Evolutionary conservation across 2,113 vertebrate genomes (phyloP), one percentile per base, ranked within the genome.

Genomic region (Trachemys scripta): DNA sequence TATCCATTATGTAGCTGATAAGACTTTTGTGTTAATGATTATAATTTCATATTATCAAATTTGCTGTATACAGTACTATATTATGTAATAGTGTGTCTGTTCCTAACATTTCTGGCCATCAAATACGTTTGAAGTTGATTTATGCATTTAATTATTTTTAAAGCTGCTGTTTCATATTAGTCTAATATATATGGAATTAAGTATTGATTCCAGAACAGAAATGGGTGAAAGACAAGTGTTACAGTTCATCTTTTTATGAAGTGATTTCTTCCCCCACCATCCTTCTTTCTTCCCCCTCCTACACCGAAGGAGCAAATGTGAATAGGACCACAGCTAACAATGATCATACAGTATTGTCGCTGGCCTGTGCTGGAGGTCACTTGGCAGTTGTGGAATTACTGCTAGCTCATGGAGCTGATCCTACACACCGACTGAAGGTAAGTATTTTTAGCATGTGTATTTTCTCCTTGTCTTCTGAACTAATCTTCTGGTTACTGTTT

Each of bases 281-380:
- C 80, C 94, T 50, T 95, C 5, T 96, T 90, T 91, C 85, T 97
- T 59, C 49, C 65, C n/a, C 47, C 62, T 75, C 9, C 65, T 89
- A n/a, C 53, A 88, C 9, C 88, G 85, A 97, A 99, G 99, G 99
- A 98, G 99, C 99, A 72, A 99, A 99, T 87, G 99, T 99, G 97
- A 99, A 99, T 95, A 98, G 99, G 98, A 99, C 99, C 82, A 99
- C 99, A 82, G 99, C 99, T 81, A 99, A 99, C 97, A 99, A 99
- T 25, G 99, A 99, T 97, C 99, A 99, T 95, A 99, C 99, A 10
- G 99, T 99, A 47, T 97, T 99, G 97, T 99, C 99, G 2, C 98
- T 99, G 98, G 99, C 99, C 94, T 99, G 99, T 96, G 99, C 99
- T 27, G 99, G 99, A 82, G 99, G 99, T 56, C 99, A 99, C 98